Conservation (phyloP, 2,888 invertebrate genomes). For the Cheilosia grossa region DNA sequence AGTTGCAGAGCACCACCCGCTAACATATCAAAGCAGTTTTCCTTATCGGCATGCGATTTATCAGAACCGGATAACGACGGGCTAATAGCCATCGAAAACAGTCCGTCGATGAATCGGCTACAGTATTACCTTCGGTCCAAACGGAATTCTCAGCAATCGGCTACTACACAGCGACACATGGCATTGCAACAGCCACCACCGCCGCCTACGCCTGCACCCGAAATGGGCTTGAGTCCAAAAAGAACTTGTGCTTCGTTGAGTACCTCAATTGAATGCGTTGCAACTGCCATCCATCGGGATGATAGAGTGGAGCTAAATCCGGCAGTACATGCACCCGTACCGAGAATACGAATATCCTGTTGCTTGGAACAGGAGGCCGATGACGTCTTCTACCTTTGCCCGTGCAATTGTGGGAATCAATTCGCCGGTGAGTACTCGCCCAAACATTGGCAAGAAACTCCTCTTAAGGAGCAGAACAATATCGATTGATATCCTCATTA, state of each 20-base stretch:
- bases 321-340: conserved; percentile 35
- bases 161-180: conserved; percentile 18
- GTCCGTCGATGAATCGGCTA: conserved; percentile 53
- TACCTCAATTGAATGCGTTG: conserved; percentile 72
- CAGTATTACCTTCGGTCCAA: conserved; percentile 49
- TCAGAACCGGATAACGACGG: conserved; percentile 78
- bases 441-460: not conserved
- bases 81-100: conserved; percentile 55
- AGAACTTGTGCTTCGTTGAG: conserved; percentile 68
- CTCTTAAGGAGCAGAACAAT: conserved; percentile 9
- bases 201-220: conserved; percentile 8
- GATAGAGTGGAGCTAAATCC: conserved; percentile 49
- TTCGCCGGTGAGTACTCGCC: conserved; percentile 66
- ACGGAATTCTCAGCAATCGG: conserved; percentile 42
- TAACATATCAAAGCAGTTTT: conserved; percentile 79
- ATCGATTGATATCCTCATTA: conserved; percentile 42
- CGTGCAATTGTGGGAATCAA: conserved; percentile 66
- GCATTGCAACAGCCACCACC: conserved; percentile 7
- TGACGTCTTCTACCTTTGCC: conserved; percentile 62
- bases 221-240: conserved; percentile 53
- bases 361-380: conserved; percentile 37
- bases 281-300: conserved; percentile 28
- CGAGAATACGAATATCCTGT: conserved; percentile 50
- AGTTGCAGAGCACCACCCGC: conserved; percentile 73
- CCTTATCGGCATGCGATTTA: conserved; percentile 84